Evolutionary conservation across 2,797 vertebrate genomes (phyloP).

Genomic region (Distichodus sexfasciatus): DNA sequence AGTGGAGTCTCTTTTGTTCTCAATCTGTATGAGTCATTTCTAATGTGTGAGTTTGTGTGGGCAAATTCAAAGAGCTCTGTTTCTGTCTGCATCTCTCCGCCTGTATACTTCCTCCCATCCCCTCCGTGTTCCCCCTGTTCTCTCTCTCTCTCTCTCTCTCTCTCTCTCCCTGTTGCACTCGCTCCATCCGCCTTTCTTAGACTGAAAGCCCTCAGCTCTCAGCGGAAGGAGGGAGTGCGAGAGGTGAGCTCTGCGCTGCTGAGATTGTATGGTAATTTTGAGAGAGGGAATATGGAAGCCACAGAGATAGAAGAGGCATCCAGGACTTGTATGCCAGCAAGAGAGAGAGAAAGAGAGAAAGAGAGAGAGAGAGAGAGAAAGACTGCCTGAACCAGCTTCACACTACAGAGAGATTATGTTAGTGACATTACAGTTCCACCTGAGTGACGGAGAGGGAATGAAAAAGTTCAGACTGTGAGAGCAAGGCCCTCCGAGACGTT

Average conservation of each 20-base stretch:
- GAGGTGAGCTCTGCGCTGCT: background rate
- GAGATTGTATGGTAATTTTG: background rate
- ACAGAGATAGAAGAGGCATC: background rate
- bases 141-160: background rate
- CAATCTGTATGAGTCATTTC: slow-evolving; percentile 34
- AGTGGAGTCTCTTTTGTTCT: slow-evolving; percentile 24
- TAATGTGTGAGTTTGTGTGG: slow-evolving; percentile 30
- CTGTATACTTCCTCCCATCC: too few species aligned
- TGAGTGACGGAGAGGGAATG: too few species aligned
- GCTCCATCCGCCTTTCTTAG: background rate
- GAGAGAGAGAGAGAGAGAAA: too few species aligned
- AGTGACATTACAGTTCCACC: too few species aligned
- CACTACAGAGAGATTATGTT: too few species aligned
- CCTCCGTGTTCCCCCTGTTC: background rate
- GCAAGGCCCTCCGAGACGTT: background rate
- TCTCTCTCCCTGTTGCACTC: background rate
- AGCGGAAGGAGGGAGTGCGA: background rate
- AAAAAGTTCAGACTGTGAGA: too few species aligned
- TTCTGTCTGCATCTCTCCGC: background rate
- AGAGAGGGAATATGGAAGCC: background rate
- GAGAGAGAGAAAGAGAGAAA: background rate
- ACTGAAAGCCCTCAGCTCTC: background rate
- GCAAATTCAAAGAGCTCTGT: slow-evolving; percentile 23
- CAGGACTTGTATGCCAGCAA: background rate
- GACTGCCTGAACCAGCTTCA: too few species aligned